A percentile compares a stretch with the other conserved stretches of the same genome.
These are phyloP conservation scores for Sympetrum striolatum DNA, from an alignment of 2,888 invertebrate genomes.

Conservation along the genomic window DNA sequence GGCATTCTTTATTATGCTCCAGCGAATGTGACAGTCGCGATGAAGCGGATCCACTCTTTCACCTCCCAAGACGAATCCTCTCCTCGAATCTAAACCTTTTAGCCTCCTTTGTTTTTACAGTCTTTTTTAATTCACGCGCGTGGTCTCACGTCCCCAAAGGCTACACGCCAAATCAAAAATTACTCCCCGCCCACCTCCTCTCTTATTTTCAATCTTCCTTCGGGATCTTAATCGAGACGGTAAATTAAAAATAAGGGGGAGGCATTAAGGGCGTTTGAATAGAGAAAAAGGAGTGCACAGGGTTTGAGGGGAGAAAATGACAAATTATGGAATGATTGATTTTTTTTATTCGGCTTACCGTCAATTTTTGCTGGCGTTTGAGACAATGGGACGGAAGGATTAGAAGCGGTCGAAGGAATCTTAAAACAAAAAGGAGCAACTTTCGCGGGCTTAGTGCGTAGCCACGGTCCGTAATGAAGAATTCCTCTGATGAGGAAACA, in stretches of 20 bases:
- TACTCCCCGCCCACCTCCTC: neutral
- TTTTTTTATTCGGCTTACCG: constrained; percentile 21
- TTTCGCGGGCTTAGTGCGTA: neutral
- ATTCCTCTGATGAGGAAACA: too few species aligned
- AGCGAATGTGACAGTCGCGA: constrained; percentile 8
- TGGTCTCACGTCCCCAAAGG: constrained; percentile 18
- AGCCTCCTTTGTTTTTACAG: constrained; percentile 21
- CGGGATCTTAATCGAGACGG: constrained; percentile 36
- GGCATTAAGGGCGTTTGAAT: constrained; percentile 10
- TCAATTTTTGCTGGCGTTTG: neutral
- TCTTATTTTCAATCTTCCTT: constrained; percentile 19
- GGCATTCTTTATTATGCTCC: neutral
- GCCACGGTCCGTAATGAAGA: neutral
- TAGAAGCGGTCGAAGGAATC: neutral
- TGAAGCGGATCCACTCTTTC: neutral
- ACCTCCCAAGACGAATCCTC: neutral
- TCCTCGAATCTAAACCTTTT: neutral
- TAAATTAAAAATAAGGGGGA: constrained; percentile 35
- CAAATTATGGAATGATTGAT: constrained; percentile 36
- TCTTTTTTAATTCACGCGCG: constrained; percentile 32
- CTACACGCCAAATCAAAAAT: constrained; percentile 20
- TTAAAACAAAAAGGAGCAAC: neutral
- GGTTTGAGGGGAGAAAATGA: constrained; percentile 19
- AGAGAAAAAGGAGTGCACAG: neutral
- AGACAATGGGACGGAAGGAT: neutral